These are phyloP conservation scores for Cepaea hortensis DNA, from an alignment of 2,888 invertebrate genomes.

Conservation along the genomic window DNA sequence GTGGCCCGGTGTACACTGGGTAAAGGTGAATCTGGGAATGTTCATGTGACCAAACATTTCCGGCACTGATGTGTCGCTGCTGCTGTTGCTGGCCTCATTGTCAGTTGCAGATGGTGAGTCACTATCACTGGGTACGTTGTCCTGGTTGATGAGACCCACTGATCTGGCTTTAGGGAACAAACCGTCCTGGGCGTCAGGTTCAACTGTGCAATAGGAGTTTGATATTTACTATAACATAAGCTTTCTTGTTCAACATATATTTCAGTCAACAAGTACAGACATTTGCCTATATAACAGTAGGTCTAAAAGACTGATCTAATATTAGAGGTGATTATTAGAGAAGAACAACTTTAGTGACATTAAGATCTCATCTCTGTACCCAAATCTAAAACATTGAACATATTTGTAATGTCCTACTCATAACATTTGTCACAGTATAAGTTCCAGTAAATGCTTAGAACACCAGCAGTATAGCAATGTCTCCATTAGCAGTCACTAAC, in stretches of 20 bases:
- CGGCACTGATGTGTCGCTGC: constrained; percentile 42
- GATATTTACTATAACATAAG: not conserved
- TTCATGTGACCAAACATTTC: constrained; percentile 32
- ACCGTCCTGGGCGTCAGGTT: constrained; percentile 18
- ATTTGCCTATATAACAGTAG: not conserved
- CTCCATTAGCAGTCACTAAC: too few relatives aligned
- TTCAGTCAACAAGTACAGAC: not conserved
- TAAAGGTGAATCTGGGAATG: constrained; percentile 28
- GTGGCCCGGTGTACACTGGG: constrained; percentile 37
- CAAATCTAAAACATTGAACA: too few relatives aligned
- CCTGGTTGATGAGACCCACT: not conserved
- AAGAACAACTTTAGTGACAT: too few relatives aligned
- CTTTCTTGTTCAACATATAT: not conserved
- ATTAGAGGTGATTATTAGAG: too few relatives aligned
- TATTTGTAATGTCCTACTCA: too few relatives aligned
- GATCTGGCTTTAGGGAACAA: constrained; percentile 18
- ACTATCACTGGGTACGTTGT: constrained; percentile 39
- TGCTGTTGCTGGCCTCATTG: constrained; percentile 36
- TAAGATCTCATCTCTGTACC: too few relatives aligned
- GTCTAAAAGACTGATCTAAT: not conserved
- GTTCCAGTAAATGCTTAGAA: too few relatives aligned
- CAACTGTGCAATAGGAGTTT: constrained; percentile 10
- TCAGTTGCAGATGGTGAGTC: constrained; percentile 31
- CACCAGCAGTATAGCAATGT: too few relatives aligned
- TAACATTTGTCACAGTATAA: too few relatives aligned